Evolutionary conservation across 2,113 vertebrate species (phyloP).

Genomic region (Xerus inauris): DNA sequence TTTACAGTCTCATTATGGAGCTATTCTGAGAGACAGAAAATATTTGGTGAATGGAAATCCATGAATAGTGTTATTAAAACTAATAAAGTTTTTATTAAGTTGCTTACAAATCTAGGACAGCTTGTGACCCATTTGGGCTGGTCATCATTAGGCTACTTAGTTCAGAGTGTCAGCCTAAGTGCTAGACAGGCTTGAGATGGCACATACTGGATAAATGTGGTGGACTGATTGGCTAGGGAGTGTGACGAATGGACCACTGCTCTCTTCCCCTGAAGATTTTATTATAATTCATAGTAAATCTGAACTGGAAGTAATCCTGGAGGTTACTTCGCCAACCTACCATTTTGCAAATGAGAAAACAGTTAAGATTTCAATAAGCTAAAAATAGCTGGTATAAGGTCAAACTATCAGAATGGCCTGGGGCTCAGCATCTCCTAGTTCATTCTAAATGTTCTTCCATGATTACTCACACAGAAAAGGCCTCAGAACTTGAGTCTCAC

Average conservation of each 20-base stretch:
- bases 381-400: not conserved
- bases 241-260: not conserved
- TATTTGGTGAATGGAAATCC: not conserved
- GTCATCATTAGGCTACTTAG: not conserved
- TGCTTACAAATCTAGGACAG: not conserved
- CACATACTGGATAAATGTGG: not conserved
- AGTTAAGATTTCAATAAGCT: slow-evolving; percentile 14
- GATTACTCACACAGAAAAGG: not conserved
- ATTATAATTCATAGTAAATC: slow-evolving; percentile 29
- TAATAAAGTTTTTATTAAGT: not conserved
- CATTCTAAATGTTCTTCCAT: not conserved
- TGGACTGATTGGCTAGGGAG: not conserved
- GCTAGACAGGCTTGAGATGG: no score
- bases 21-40: not conserved
- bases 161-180: not conserved
- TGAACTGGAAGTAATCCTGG: not conserved
- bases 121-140: not conserved
- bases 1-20: not conserved
- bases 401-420: not conserved
- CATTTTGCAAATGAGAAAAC: slow-evolving; percentile 53
- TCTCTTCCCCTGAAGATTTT: not conserved
- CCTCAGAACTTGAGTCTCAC: not conserved
- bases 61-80: not conserved
- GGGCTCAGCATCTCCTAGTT: not conserved
- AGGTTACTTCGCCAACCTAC: not conserved